phyloP scores from a whole-genome alignment of 2,113 vertebrate species.

The Ariopsis seemanni region DNA sequence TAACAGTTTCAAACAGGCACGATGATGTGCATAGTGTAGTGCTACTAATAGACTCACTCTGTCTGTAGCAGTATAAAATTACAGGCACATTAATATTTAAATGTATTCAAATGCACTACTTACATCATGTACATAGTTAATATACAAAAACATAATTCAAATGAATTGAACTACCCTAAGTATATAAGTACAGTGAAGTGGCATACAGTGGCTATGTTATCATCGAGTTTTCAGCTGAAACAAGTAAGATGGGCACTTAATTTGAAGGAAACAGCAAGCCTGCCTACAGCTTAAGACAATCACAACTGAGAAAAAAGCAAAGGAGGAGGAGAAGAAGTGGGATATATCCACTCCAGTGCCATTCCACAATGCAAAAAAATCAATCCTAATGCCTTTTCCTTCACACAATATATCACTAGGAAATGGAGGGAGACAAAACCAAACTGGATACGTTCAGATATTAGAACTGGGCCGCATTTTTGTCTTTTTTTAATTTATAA shows the following conservation, averaged over 20 bases:
- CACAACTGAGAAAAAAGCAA: background rate
- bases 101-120: background rate
- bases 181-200: background rate
- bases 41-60: background rate
- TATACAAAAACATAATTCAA: background rate
- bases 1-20: background rate
- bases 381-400: conserved; percentile 64
- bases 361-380: conserved; percentile 56
- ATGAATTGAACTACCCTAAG: background rate
- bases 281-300: conserved; percentile 3
- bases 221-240: background rate
- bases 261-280: conserved; percentile 31
- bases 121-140: background rate
- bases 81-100: background rate
- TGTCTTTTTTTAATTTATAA: conserved; percentile 6
- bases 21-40: background rate
- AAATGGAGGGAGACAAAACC: conserved; percentile 62
- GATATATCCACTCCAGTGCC: conserved; percentile 54
- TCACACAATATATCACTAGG: conserved; percentile 59
- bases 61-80: background rate
- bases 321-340: conserved; percentile 21
- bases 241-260: conserved; percentile 32
- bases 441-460: conserved; percentile 54
- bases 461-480: conserved; percentile 15
- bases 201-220: background rate